Evolutionary conservation across 2,797 vertebrate genomes (phyloP).

Genomic region (Argentina silus): DNA sequence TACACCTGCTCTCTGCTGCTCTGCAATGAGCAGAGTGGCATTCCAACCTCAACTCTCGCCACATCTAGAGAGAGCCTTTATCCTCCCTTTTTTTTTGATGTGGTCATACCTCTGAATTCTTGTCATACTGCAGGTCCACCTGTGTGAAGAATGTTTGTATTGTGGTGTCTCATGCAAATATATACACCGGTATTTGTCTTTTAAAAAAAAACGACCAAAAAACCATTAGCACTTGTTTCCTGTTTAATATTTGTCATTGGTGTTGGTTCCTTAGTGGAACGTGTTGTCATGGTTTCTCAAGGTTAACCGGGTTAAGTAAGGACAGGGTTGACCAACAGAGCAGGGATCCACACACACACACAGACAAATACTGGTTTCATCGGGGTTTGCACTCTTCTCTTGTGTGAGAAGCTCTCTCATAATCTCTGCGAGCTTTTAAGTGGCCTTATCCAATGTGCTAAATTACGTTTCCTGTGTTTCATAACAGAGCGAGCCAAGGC

Average conservation of each 20-base stretch:
- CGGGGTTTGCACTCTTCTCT: not conserved
- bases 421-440: not conserved
- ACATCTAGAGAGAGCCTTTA: not conserved
- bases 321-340: not conserved
- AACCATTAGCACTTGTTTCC: not conserved
- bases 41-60: not conserved
- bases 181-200: not conserved
- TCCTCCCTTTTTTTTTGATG: not conserved
- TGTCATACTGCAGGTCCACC: no score
- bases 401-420: constrained; percentile 3
- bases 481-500: constrained; percentile 42
- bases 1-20: constrained; percentile 39
- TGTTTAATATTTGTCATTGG: not conserved
- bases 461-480: constrained; percentile 61
- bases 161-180: not conserved
- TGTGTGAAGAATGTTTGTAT: no score
- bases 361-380: not conserved
- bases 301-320: not conserved
- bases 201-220: not conserved
- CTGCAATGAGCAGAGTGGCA: not conserved
- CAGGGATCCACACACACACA: not conserved
- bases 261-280: not conserved
- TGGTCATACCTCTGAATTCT: not conserved
- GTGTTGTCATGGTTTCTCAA: not conserved
- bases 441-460: constrained; percentile 37